Evolutionary conservation across 2,113 vertebrate species (phyloP).

Genomic region (Cisticola juncidis): DNA sequence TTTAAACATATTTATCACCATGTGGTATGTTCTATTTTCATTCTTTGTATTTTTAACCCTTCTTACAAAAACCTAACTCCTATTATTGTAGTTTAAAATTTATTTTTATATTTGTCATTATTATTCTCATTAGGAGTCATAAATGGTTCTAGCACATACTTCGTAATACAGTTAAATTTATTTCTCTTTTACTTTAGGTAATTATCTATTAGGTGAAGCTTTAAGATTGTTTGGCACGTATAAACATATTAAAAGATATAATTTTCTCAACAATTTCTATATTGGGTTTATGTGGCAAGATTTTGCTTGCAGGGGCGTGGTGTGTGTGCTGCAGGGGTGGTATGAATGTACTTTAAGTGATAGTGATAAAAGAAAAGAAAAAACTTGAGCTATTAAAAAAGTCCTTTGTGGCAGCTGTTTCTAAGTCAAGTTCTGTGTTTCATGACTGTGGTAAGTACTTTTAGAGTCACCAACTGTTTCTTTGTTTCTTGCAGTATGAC

Average conservation of each 20-base stretch:
- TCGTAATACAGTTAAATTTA: neutral
- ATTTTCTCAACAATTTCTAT: neutral
- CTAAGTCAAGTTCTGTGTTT: neutral
- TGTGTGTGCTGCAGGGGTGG: neutral
- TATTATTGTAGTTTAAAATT: neutral
- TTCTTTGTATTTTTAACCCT: neutral
- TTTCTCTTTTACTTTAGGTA: neutral
- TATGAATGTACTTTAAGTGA: neutral
- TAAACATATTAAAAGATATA: neutral
- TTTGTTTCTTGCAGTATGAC: neutral
- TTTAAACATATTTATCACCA: neutral
- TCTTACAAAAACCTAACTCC: neutral
- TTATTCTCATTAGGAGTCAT: neutral
- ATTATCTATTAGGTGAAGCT: neutral
- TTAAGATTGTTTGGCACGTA: neutral
- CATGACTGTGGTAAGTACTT: neutral
- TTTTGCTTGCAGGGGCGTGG: accelerated
- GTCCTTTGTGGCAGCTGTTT: neutral
- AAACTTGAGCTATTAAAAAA: neutral
- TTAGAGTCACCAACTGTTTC: neutral
- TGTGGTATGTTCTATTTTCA: neutral
- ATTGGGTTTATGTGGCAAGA: neutral
- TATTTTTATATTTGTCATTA: neutral
- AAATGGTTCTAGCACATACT: neutral
- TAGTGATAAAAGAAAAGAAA: neutral